phyloP scores from a whole-genome alignment of 2,113 vertebrate species.

The Salvelinus namaycush region DNA sequence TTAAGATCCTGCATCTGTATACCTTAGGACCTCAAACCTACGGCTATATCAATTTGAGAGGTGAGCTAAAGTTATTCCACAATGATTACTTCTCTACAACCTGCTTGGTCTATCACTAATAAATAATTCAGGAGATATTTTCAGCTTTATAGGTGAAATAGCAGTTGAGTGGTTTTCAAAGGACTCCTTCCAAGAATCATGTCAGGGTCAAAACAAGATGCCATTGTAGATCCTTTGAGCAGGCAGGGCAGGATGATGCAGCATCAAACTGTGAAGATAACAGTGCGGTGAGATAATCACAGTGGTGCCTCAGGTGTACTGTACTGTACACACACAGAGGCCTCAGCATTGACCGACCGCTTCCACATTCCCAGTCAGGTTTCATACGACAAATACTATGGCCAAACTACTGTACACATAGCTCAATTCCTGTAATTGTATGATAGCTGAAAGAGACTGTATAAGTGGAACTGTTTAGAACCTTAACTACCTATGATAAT shows the following conservation, averaged over 20 bases:
- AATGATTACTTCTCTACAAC: neutral
- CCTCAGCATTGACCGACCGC: neutral
- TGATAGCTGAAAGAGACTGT: neutral
- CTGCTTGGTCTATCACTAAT: neutral
- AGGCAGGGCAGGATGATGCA: slow-evolving; percentile 19
- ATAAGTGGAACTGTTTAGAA: neutral
- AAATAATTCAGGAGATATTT: neutral
- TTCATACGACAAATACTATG: slow-evolving; percentile 1
- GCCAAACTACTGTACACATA: neutral
- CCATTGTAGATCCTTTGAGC: slow-evolving; percentile 19
- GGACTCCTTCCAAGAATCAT: slow-evolving; percentile 6
- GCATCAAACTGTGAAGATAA: slow-evolving; percentile 44
- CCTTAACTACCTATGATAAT: too few relatives aligned
- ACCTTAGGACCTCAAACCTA: too few relatives aligned
- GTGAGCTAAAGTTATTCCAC: neutral
- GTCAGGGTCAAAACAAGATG: slow-evolving; percentile 22
- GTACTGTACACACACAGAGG: neutral
- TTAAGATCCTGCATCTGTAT: too few relatives aligned
- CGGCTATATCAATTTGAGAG: too few relatives aligned
- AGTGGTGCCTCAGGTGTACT: slow-evolving; percentile 27
- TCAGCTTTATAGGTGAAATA: slow-evolving; percentile 18
- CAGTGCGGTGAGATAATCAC: slow-evolving; percentile 32
- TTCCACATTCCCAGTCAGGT: slow-evolving; percentile 35
- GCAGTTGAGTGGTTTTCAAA: slow-evolving; percentile 26
- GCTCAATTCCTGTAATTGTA: neutral